Conservation (phyloP, 2,888 invertebrate species). For the Tiliacea aurago region DNA sequence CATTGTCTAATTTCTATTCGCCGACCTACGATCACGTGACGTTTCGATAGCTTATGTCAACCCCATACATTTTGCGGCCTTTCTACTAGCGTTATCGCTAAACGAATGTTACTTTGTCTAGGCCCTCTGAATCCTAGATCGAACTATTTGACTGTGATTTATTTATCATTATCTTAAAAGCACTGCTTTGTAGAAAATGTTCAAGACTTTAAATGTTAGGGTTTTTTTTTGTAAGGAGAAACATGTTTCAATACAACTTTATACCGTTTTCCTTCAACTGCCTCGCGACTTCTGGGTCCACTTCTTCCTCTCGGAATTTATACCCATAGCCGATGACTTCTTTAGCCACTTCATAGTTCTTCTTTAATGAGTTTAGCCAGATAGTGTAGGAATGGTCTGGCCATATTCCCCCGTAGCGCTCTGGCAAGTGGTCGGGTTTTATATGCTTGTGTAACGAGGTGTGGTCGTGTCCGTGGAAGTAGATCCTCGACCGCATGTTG, state of each 20-base stretch:
- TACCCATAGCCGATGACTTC: constrained; percentile 92
- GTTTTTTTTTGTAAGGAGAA: not conserved
- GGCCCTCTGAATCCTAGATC: constrained; percentile 7
- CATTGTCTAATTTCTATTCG: no score
- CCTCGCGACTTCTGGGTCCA: constrained; percentile 80
- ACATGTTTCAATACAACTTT: constrained; percentile 70
- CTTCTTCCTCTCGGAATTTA: constrained; percentile 86
- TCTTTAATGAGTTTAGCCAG: constrained; percentile 92
- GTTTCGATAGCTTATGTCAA: no score
- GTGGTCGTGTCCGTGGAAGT: constrained; percentile 94
- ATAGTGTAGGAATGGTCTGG: constrained; percentile 94
- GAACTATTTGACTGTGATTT: not conserved
- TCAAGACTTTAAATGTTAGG: not conserved
- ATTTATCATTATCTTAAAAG: not conserved
- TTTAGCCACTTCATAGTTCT: constrained; percentile 90
- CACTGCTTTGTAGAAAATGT: not conserved
- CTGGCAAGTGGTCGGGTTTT: constrained; percentile 92
- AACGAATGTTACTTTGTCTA: no score
- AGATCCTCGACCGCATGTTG: constrained; percentile 92
- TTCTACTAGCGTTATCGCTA: no score
- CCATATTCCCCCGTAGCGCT: constrained; percentile 92
- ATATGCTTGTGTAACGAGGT: constrained; percentile 94
- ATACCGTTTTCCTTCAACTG: constrained; percentile 82
- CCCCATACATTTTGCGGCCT: no score
- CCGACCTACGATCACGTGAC: no score